Evolutionary conservation across 2,797 vertebrate genomes (phyloP).

Genomic region (Syncerus caffer): DNA sequence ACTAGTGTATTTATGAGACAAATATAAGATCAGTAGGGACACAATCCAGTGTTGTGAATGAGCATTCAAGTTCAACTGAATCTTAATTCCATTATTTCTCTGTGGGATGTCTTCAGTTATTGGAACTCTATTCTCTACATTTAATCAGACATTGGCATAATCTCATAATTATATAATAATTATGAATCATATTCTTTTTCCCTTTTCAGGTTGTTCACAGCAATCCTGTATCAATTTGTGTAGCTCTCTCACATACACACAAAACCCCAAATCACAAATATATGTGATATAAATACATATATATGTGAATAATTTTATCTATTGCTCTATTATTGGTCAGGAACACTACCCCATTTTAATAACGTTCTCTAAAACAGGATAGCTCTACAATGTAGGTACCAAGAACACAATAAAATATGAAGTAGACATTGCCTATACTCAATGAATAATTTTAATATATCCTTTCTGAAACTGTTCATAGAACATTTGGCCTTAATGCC

Average conservation of each 20-base stretch:
- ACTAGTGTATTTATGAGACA: not conserved
- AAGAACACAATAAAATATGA: constrained; percentile 27
- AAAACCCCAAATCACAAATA: not conserved
- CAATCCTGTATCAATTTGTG: not conserved
- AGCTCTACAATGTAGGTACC: not conserved
- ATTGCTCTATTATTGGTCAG: not conserved
- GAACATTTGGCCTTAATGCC: not conserved
- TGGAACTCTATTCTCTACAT: not conserved
- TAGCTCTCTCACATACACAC: not conserved
- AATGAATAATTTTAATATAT: not conserved
- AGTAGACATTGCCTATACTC: not conserved
- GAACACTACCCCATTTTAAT: not conserved
- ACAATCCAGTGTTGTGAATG: not conserved
- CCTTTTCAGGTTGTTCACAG: not conserved
- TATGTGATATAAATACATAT: not conserved
- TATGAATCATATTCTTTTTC: not conserved
- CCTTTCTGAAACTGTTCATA: not conserved
- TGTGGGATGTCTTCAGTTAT: not conserved
- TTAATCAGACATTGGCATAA: not conserved
- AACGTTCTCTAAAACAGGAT: not conserved
- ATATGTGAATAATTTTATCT: not conserved
- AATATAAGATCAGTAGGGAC: not conserved
- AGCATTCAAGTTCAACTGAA: not conserved
- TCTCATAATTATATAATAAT: not conserved
- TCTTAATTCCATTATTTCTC: not conserved